Conservation (phyloP, 2,797 vertebrate genomes). For the Ctenosaura bakeri region DNA sequence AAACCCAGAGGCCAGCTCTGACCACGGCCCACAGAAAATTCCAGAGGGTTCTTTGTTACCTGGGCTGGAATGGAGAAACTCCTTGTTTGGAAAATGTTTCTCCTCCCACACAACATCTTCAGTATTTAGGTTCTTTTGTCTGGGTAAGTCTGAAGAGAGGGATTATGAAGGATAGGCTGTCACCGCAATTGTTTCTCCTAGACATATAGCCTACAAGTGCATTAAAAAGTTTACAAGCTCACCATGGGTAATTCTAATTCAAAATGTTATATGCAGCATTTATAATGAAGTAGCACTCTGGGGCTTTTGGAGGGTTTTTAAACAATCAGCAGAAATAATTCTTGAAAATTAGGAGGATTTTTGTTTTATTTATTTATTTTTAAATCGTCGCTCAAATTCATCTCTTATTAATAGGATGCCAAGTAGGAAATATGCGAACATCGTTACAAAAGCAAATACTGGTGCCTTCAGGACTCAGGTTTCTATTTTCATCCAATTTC, state of each 20-base stretch:
- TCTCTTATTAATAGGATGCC: constrained; percentile 8
- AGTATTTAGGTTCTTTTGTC: constrained; percentile 85
- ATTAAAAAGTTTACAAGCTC: constrained; percentile 81
- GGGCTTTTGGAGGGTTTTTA: constrained; percentile 34
- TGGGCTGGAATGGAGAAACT: constrained; percentile 82
- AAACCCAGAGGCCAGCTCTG: constrained; percentile 79
- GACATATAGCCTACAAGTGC: constrained; percentile 80
- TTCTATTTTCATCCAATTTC: constrained; percentile 33
- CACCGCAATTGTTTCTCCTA: constrained; percentile 83
- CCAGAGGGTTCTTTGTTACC: constrained; percentile 85
- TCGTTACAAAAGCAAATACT: neutral
- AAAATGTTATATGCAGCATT: constrained; percentile 69
- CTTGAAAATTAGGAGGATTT: constrained; percentile 12
- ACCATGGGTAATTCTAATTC: constrained; percentile 84
- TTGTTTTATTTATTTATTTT: neutral
- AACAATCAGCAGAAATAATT: neutral
- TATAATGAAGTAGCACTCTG: constrained; percentile 70
- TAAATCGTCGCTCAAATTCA: constrained; percentile 1
- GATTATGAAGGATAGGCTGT: constrained; percentile 85
- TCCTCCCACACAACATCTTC: constrained; percentile 86
- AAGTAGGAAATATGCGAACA: neutral
- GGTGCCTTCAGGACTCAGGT: neutral
- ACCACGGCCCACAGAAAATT: constrained; percentile 78
- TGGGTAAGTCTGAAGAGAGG: constrained; percentile 81
- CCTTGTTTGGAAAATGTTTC: constrained; percentile 87